These are phyloP conservation scores for Chrysochloris asiatica DNA, from an alignment of 2,113 vertebrate species.

Conservation along the genomic window DNA sequence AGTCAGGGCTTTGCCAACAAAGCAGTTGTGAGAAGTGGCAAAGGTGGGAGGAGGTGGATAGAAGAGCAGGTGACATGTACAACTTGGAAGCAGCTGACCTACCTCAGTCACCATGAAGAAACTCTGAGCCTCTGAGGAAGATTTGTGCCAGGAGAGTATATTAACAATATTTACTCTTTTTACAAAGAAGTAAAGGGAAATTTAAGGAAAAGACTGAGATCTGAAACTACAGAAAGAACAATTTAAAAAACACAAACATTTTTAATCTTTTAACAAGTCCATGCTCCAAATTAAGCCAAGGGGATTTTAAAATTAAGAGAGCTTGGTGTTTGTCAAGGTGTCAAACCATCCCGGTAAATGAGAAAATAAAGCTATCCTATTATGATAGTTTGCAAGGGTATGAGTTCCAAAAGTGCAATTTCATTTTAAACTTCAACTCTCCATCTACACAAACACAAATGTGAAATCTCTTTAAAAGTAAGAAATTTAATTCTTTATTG, in stretches of 20 bases:
- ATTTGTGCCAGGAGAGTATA: slow-evolving; percentile 41
- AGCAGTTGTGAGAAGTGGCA: neutral
- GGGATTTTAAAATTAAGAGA: slow-evolving; percentile 26
- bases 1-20: slow-evolving; percentile 29
- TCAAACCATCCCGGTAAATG: slow-evolving; percentile 30
- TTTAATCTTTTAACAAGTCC: slow-evolving; percentile 41
- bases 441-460: neutral
- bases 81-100: slow-evolving; percentile 23
- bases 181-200: slow-evolving; percentile 42
- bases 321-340: neutral
- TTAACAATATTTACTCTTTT: slow-evolving; percentile 67
- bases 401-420: neutral
- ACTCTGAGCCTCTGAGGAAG: neutral
- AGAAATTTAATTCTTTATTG: slow-evolving; percentile 7
- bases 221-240: neutral
- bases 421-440: neutral
- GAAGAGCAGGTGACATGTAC: neutral
- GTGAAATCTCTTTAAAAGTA: slow-evolving; percentile 34
- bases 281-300: slow-evolving; percentile 32
- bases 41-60: neutral
- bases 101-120: slow-evolving; percentile 25
- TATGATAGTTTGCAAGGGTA: neutral
- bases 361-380: slow-evolving; percentile 16
- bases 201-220: slow-evolving; percentile 37
- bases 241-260: neutral